Base-by-base conservation (phyloP, 2,888 invertebrate species). In the Aleiodes leptofemur region DNA sequence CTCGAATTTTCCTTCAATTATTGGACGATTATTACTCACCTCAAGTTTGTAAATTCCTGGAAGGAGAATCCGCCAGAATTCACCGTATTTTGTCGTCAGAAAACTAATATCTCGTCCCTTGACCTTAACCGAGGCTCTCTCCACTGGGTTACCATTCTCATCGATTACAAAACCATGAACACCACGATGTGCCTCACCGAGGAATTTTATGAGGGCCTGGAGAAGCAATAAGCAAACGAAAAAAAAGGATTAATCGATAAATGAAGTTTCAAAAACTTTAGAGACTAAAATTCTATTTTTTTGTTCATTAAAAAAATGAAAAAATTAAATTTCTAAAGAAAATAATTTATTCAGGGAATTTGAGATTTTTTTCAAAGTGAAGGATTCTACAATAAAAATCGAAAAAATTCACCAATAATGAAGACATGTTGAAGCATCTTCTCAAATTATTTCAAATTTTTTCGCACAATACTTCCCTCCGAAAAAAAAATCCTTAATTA, bases 1-100 rank as follows among this genome's bases (percentile, higher is more conserved):
- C 23, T 23, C 23, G 23, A 23, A 23, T 23, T 23, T 23, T 1
- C 23, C 23, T 23, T 23, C 23, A 23, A 23, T 23, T 23, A 23
- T 23, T 23, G 23, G 23, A 23, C 23, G 23, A n/a, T 34, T 31
- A 16, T 3, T 5, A 72, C 69, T 86, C 89, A 97, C 97, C 92
- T 96, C 95, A 13, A 97, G 90, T 83, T 94, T 94, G 90, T 98
- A 98, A 71, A 93, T 91, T 80, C 97, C 97, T 0, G 98, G 97
- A 77, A 97, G 90, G 29, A 98, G 90, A 77, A 98, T 94, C 85
- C 97, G 93, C 97, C 97, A 98, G 91, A 96, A 98, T 90, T 98
- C 98, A n/a, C 98, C 98, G 87, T 95, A 94, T 87, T 95, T 94
- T 8, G 96, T 96, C 70, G 95, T 95, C 88, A 94, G 95, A 89